Evolutionary conservation across 2,888 invertebrate species (phyloP), one percentile per base, ranked within the genome.

Genomic region (Gasteruption jaculator): DNA sequence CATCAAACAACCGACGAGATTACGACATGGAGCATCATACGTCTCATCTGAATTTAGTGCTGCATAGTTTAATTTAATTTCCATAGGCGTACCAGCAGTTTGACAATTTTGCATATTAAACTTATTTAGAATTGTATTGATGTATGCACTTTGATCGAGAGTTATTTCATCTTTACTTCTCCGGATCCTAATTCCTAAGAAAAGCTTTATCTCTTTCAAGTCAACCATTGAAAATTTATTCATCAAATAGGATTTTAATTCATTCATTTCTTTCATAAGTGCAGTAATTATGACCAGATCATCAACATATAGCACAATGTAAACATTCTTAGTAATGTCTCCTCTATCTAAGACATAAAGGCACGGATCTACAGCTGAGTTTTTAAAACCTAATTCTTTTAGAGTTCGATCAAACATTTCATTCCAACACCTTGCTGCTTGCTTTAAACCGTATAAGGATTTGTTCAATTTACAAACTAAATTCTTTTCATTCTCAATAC

Each of bases 51-150:
- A 26, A 33, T 39, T 39, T 12, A 43, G 18, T 5, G 29, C 36
- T n/a, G 11, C 10, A 30, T 45, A 43, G 34, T 41, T 11, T 36
- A 46, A 11, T 25, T 47, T 50, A 6, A 10, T 27, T 14, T 43
- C 37, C 3, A 49, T 21, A 14, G 52, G 51, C 26, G 47, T 41
- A 29, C 43, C 37, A 6, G 43, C 30, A 7, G 50, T 26, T 24
- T 54, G 52, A 20, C 51, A 49, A 16, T 52, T 43, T 14, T 0
- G 7, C 54, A 58, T 56, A 20, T 47, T 41, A 44, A 55, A 56
- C 33, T 50, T 43, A 12, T 42, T 25, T 12, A 54, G 29, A 10
- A 57, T 31, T 32, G 44, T 25, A 5, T 36, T 22, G 8, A 51
- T 40, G 29, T 56, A 53, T 4, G 34, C 39, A 8, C 12, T 46